Conservation (phyloP, 2,797 vertebrate species). For the Syngnathus acus region DNA sequence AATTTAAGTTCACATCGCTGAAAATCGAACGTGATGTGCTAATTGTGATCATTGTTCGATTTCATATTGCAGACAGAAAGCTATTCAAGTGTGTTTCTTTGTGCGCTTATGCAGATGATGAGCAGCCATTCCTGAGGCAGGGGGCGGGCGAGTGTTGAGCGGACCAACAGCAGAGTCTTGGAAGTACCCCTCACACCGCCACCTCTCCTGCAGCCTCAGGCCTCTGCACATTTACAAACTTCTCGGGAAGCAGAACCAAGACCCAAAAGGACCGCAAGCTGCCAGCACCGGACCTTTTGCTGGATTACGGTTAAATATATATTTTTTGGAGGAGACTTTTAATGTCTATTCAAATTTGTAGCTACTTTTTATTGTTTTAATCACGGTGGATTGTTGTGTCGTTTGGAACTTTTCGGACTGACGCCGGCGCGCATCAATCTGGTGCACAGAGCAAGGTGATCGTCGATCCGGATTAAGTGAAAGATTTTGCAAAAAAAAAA, state of each 20-base stretch:
- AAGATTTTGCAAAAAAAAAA: neutral
- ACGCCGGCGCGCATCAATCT: neutral
- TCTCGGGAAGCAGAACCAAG: conserved; percentile 47
- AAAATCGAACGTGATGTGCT: neutral
- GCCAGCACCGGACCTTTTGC: neutral
- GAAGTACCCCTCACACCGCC: conserved; percentile 30
- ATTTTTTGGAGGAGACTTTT: neutral
- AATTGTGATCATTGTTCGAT: neutral
- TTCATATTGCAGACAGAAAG: neutral
- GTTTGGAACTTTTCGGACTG: neutral
- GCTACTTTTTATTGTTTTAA: neutral
- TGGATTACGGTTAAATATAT: neutral
- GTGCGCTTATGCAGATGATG: conserved; percentile 26
- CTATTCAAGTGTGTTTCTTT: conserved; percentile 6
- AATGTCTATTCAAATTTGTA: neutral
- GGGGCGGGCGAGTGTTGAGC: conserved; percentile 50
- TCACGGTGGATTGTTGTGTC: neutral
- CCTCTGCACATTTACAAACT: conserved; percentile 67
- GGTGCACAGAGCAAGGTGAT: neutral
- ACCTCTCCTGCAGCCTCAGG: conserved; percentile 49
- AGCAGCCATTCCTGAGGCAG: conserved; percentile 46
- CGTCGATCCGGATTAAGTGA: neutral
- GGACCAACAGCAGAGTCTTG: conserved; percentile 18
- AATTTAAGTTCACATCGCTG: no score
- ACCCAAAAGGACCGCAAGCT: conserved; percentile 16